These are phyloP conservation scores for Helogale parvula DNA, from an alignment of 2,113 vertebrate genomes.

Conservation along the genomic window DNA sequence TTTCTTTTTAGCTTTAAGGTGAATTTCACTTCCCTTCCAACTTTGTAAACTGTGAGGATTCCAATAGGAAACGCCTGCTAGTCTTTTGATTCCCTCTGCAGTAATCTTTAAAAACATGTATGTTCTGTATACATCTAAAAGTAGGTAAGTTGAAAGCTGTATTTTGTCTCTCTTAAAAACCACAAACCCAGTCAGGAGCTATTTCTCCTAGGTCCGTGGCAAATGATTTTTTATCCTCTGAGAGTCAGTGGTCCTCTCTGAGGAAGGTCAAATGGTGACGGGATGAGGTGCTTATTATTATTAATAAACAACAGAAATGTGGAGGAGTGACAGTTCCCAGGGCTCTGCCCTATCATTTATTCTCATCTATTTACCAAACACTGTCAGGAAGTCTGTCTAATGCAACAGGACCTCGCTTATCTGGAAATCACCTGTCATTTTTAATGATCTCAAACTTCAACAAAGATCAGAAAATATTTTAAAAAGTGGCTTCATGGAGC, in stretches of 20 bases:
- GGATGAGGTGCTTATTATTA: conserved; percentile 40
- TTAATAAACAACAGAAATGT: conserved; percentile 28
- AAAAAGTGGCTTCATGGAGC: conserved; percentile 1
- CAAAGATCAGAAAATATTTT: conserved; percentile 32
- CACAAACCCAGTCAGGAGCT: background rate
- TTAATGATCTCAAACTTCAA: conserved; percentile 38
- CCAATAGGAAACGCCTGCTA: background rate
- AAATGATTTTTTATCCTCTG: conserved; percentile 17
- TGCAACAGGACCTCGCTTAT: background rate
- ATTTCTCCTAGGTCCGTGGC: conserved; percentile 21
- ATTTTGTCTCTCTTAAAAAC: conserved; percentile 40
- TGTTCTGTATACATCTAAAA: conserved; percentile 13
- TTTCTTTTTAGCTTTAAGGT: conserved; percentile 1
- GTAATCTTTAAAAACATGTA: conserved; percentile 18
- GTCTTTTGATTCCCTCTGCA: background rate
- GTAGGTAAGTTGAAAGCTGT: background rate
- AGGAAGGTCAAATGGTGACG: conserved; percentile 30
- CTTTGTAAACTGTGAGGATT: background rate
- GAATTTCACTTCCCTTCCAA: background rate
- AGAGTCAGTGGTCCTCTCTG: conserved; percentile 21
- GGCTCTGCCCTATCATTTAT: conserved; percentile 50
- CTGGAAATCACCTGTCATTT: conserved; percentile 59
- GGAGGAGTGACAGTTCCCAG: conserved; percentile 31
- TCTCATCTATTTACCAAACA: conserved; percentile 63
- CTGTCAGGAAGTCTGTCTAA: conserved; percentile 48